Evolutionary conservation across 1,140 invertebrate genomes (phyloP).

Genomic region (Stenopsyche tienmushanensis): DNA sequence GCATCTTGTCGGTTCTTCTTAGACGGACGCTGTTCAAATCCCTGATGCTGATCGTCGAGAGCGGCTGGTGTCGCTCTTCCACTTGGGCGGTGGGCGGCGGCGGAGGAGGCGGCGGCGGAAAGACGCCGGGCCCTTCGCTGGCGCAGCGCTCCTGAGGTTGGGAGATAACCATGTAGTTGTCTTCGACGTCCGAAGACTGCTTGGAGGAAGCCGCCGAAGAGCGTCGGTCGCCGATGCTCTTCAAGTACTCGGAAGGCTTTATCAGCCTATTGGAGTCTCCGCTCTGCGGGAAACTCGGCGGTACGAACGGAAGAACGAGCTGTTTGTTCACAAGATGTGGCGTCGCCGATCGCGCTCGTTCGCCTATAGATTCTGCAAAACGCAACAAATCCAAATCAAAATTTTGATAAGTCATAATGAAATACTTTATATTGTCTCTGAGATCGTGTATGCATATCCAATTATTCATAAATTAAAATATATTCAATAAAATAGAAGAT

Average conservation of each 20-base stretch:
- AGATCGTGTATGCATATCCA: too few relatives aligned
- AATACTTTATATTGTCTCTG: too few relatives aligned
- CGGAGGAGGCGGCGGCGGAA: slow-evolving; percentile 53
- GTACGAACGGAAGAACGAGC: slow-evolving; percentile 82
- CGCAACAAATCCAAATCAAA: too few relatives aligned
- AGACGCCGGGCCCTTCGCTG: slow-evolving; percentile 57
- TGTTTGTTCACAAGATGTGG: slow-evolving; percentile 78
- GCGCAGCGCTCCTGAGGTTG: slow-evolving; percentile 47
- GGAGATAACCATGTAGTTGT: slow-evolving; percentile 37
- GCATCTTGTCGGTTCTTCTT: slow-evolving; percentile 71
- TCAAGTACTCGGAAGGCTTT: slow-evolving; percentile 88
- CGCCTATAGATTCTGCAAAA: slow-evolving; percentile 42
- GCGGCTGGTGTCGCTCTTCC: slow-evolving; percentile 60
- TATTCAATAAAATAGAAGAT: too few relatives aligned
- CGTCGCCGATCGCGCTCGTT: slow-evolving; percentile 54
- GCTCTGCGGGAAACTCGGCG: slow-evolving; percentile 76
- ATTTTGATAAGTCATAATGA: too few relatives aligned
- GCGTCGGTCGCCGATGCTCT: slow-evolving; percentile 72
- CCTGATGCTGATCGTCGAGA: slow-evolving; percentile 81
- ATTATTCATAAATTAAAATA: too few relatives aligned
- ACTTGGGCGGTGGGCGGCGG: slow-evolving; percentile 52
- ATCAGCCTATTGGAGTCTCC: slow-evolving; percentile 76
- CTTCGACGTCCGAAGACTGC: slow-evolving; percentile 48
- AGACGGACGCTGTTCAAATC: slow-evolving; percentile 81
- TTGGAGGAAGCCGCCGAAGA: slow-evolving; percentile 56